Conservation (phyloP, 2,888 invertebrate species). For the Melanargia galathea region DNA sequence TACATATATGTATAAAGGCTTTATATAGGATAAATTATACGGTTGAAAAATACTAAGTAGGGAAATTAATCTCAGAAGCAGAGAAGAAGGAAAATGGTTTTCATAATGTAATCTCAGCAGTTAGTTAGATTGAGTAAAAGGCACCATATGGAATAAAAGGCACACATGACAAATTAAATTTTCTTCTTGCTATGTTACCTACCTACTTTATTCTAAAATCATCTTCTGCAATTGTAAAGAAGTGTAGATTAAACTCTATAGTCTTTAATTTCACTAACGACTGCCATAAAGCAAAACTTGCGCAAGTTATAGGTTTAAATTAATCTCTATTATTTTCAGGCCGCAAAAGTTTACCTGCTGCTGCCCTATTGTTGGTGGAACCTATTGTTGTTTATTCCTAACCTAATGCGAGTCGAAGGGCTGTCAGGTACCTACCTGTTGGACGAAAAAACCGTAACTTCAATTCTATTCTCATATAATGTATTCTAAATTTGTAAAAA, state of each 20-base stretch:
- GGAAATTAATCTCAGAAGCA: too few species aligned
- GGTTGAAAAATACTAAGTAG: too few species aligned
- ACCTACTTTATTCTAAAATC: not conserved
- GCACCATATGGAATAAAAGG: too few species aligned
- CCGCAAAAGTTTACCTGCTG: conserved; percentile 34
- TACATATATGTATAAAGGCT: too few species aligned
- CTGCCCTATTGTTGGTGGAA: conserved; percentile 28
- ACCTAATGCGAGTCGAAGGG: conserved; percentile 39
- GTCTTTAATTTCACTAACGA: conserved; percentile 8
- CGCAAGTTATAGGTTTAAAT: conserved; percentile 19
- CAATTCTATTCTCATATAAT: conserved; percentile 34
- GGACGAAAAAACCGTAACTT: conserved; percentile 36
- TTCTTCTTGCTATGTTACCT: not conserved
- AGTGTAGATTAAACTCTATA: not conserved
- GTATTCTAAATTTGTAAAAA: not conserved
- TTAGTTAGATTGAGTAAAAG: too few species aligned
- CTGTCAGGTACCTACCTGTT: conserved; percentile 43
- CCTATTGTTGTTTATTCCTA: conserved; percentile 41
- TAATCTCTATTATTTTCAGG: conserved; percentile 11
- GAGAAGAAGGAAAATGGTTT: too few species aligned
- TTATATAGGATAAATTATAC: too few species aligned
- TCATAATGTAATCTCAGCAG: too few species aligned
- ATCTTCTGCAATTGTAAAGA: not conserved
- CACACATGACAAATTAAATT: not conserved
- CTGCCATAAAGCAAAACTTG: not conserved